Base-by-base conservation (phyloP, 1,140 invertebrate species). In the Calliphora vicina region DNA sequence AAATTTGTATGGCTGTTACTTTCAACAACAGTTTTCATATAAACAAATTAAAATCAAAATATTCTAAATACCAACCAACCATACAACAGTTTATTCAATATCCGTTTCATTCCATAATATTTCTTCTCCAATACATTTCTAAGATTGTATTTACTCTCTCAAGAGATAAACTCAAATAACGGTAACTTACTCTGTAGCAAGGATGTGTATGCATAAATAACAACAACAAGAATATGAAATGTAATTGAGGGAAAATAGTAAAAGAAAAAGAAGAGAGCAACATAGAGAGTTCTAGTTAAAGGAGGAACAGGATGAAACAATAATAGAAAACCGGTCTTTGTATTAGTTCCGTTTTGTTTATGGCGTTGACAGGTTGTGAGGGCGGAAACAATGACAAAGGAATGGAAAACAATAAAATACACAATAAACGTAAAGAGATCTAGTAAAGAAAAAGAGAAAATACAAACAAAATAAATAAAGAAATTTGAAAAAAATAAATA, bases 281-380 rank as follows among this genome's bases (percentile, higher is more conserved):
- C n/a, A n/a, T n/a, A n/a, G n/a, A n/a, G n/a, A 50, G 45, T 50
- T 1, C 4, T 0, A 50, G 45, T 0, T 13, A 50, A 50, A 50
- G 15, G 45, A 50, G 74, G 42, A 78, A 76, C 73, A 78, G 35
- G 23, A 78, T 25, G 35, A 17, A 78, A 78, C 26, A 74, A 74
- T 35, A 35, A 35, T 8, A 35, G 72, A 43, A 23, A 78, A 78
- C 35, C 74, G 74, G 74, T 25, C 9, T 45, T 78, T 78, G 1
- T 26, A 43, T 78, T 78, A 78, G 74, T 78, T 78, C 74, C 74
- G 74, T 78, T 78, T 45, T 43, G 74, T 78, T 23, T 23, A 43
- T 43, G 9, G 74, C 35, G 35, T n/a, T 42, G 35, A 43, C 74
- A 43, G 35, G 74, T 78, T 78, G 74, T 78, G 4, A 35, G 29